Evolutionary conservation across 2,113 vertebrate genomes (phyloP), one percentile per base, ranked within the genome.

Genomic region (Chaetodon auriga): DNA sequence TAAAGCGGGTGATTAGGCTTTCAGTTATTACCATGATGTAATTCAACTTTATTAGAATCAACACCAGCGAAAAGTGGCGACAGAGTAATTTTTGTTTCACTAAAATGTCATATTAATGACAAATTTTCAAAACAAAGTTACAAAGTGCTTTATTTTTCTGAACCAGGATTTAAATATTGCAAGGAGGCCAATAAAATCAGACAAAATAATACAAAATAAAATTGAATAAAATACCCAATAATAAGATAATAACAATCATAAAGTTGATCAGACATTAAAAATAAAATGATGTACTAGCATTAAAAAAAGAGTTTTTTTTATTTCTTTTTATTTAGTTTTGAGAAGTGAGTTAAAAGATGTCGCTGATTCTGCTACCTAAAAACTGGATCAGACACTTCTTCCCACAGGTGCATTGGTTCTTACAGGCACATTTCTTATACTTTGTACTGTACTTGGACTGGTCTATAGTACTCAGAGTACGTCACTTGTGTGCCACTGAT

Each of bases 1-100:
- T 98, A 79, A 99, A 98, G 90, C 95, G 96, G 96, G 98, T 97
- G 79, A 96, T 68, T 64, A 18, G 7, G 3, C 72, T 25, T 3
- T 41, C 0, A 18, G 3, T 58, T 36, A 30, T 30, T 30, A 41
- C 38, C 38, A 41, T 41, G 38, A 41, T 41, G 8, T 41, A 7
- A 62, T 45, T 2, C 7, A 25, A 6, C 21, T 43, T 60, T 57
- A 21, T 38, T 63, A 23, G 21, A 41, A 19, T 23, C 8, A 23
- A 6, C 30, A 6, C 2, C 16, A 35, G 30, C 1, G 41, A 21
- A 19, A 57, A 49, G n/a, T 54, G 58, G 41, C 3, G 9, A 6
- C 12, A 41, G 1, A 9, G 7, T 12, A 10, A 8, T 10, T 38
- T 0, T 25, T 19, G 18, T 51, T 55, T 23, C 9, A 54, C 4